Evolutionary conservation across 1,140 invertebrate species (phyloP).

Genomic region (Batillaria attramentaria): DNA sequence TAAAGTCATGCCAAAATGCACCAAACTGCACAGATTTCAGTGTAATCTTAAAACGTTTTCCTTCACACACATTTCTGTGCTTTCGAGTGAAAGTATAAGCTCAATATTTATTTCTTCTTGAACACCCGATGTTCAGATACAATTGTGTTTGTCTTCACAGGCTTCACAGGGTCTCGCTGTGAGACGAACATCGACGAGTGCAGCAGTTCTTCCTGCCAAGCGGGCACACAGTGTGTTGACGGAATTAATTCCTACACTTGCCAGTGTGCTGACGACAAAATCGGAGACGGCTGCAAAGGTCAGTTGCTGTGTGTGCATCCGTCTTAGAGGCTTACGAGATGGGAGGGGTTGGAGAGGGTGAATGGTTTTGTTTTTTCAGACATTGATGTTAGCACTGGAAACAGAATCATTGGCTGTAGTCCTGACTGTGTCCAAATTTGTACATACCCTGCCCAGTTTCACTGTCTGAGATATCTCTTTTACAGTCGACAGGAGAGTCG

Average conservation of each 20-base stretch:
- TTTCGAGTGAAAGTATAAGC: too few relatives aligned
- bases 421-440: too few relatives aligned
- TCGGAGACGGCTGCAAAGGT: conserved; percentile 49
- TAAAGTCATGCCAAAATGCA: too few relatives aligned
- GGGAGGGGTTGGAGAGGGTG: background rate
- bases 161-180: conserved; percentile 82
- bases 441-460: too few relatives aligned
- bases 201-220: conserved; percentile 88
- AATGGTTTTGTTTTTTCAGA: too few relatives aligned
- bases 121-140: background rate
- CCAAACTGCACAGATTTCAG: too few relatives aligned
- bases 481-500: too few relatives aligned
- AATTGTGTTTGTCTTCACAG: conserved; percentile 75
- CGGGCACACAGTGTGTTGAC: conserved; percentile 91
- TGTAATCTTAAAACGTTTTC: too few relatives aligned
- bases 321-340: background rate
- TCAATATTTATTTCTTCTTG: background rate
- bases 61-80: too few relatives aligned
- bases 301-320: background rate
- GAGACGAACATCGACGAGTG: conserved; percentile 90
- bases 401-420: too few relatives aligned
- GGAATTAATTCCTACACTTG: conserved; percentile 53
- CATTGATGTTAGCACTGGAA: too few relatives aligned
- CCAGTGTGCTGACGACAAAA: conserved; percentile 58
- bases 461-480: too few relatives aligned